These are phyloP conservation scores for Tonatia bakeri DNA, from an alignment of 2,113 vertebrate genomes.

Conservation along the genomic window DNA sequence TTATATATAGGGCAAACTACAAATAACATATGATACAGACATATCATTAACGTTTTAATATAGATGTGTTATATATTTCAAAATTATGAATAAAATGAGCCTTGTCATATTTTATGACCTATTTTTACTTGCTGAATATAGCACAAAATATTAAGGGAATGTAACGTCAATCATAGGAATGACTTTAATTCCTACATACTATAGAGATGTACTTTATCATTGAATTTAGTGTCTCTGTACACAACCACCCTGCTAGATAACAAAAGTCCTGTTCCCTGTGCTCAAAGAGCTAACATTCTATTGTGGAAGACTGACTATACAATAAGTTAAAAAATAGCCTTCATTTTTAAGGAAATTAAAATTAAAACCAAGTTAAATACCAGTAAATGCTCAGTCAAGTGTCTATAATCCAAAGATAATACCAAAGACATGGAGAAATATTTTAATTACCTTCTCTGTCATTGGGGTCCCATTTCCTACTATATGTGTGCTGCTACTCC, in stretches of 20 bases:
- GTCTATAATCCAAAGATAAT: background rate
- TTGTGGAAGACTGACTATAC: background rate
- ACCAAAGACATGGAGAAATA: background rate
- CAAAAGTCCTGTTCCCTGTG: background rate
- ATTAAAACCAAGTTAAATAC: background rate
- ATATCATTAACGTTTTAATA: constrained; percentile 2
- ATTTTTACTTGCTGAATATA: background rate
- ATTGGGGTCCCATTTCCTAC: background rate
- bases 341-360: background rate
- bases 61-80: background rate
- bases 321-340: background rate
- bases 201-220: background rate
- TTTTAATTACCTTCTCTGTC: background rate
- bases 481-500: background rate
- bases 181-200: background rate
- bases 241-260: background rate
- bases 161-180: background rate
- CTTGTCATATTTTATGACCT: background rate
- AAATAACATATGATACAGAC: background rate
- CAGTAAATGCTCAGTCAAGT: background rate
- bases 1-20: background rate
- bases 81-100: background rate
- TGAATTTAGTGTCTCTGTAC: background rate
- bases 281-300: background rate
- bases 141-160: background rate